phyloP scores from a whole-genome alignment of 2,113 vertebrate genomes.

The Gobio gobio region DNA sequence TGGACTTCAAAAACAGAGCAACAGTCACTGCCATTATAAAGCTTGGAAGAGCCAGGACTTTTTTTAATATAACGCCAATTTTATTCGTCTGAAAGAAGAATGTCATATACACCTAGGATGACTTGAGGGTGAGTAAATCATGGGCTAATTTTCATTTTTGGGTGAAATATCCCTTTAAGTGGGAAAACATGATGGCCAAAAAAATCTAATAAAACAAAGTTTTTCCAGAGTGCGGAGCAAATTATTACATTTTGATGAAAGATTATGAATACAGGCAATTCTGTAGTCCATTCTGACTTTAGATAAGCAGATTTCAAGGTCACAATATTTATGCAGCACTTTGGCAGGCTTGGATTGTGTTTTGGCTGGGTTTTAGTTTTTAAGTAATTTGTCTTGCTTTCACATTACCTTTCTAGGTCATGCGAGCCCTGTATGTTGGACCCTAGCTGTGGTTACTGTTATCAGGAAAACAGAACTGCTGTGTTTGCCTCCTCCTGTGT shows the following conservation, averaged over 20 bases:
- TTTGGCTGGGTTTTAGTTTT: slow-evolving; percentile 2
- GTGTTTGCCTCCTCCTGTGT: slow-evolving; percentile 88
- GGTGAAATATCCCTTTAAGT: not conserved
- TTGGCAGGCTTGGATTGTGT: not conserved
- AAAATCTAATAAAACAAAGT: too few relatives aligned
- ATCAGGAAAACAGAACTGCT: slow-evolving; percentile 85
- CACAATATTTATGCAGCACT: not conserved
- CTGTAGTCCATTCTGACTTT: not conserved
- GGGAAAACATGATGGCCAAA: not conserved
- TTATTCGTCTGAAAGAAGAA: too few relatives aligned
- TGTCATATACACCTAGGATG: too few relatives aligned
- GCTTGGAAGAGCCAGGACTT: too few relatives aligned
- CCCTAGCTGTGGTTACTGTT: slow-evolving; percentile 94
- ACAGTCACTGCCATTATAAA: too few relatives aligned
- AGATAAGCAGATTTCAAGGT: not conserved
- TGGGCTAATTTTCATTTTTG: too few relatives aligned
- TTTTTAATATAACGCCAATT: too few relatives aligned
- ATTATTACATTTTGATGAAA: not conserved
- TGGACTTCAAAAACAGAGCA: too few relatives aligned
- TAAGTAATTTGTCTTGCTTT: not conserved
- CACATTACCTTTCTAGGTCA: slow-evolving; percentile 73
- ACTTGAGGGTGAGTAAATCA: too few relatives aligned
- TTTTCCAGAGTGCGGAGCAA: not conserved
- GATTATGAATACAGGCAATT: not conserved
- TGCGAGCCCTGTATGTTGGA: slow-evolving; percentile 96